These are phyloP conservation scores for Clarias batrachus DNA, from an alignment of 2,113 vertebrate genomes.

Conservation along the genomic window DNA sequence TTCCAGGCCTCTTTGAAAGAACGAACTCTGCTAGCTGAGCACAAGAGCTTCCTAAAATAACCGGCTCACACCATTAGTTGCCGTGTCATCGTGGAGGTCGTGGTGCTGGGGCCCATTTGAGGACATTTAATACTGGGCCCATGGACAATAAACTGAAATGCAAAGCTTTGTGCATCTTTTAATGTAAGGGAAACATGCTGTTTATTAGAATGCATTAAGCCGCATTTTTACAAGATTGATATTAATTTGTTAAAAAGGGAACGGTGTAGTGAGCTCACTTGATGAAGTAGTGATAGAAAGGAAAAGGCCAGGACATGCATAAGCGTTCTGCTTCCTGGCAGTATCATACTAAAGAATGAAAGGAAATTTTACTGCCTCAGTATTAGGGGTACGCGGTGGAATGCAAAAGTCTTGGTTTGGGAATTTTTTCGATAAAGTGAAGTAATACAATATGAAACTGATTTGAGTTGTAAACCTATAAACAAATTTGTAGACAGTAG, in stretches of 20 bases:
- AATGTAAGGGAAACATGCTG: slow-evolving; percentile 55
- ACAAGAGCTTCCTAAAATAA: slow-evolving; percentile 66
- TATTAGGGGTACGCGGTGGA: too few species aligned
- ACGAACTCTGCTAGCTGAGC: slow-evolving; percentile 60
- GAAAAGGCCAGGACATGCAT: slow-evolving; percentile 1
- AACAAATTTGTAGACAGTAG: too few species aligned
- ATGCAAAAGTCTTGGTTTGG: too few species aligned
- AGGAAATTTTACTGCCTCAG: background rate
- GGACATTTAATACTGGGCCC: slow-evolving; percentile 62
- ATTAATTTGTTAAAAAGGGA: slow-evolving; percentile 52
- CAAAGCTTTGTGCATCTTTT: slow-evolving; percentile 53
- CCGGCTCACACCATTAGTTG: slow-evolving; percentile 65
- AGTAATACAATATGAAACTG: too few species aligned
- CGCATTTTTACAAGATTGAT: slow-evolving; percentile 57
- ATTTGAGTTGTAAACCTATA: too few species aligned
- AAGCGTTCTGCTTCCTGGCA: background rate
- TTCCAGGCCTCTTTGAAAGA: slow-evolving; percentile 61
- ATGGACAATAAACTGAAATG: slow-evolving; percentile 49
- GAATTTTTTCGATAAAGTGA: too few species aligned
- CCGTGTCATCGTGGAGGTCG: slow-evolving; percentile 65
- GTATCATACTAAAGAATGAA: background rate
- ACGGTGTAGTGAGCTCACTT: slow-evolving; percentile 46
- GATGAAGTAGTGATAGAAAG: background rate
- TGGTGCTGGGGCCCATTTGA: slow-evolving; percentile 61
- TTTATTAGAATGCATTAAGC: slow-evolving; percentile 54